Base-by-base conservation (phyloP, 2,888 invertebrate genomes). In the Agriopis marginaria region DNA sequence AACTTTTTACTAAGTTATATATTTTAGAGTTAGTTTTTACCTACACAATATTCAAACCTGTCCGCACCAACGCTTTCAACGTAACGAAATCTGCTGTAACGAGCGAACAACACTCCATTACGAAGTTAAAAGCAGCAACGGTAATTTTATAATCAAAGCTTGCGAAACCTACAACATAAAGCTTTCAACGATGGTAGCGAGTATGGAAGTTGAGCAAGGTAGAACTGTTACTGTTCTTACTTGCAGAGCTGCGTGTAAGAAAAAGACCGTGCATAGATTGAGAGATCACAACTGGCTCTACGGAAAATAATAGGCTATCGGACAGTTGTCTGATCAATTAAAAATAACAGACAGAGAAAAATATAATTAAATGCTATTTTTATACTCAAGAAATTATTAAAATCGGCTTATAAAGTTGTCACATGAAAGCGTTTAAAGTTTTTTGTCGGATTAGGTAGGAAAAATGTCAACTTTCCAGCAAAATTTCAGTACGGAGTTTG, bases 61-160 rank as follows among this genome's bases (percentile, higher is more conserved):
- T 68, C 65, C 65, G 62, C 68, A 61, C 53, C 64, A 61, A 63
- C 69, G 71, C 73, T 70, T 71, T 73, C 58, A 75, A 71, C 73
- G 54, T 71, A 73, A 80, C 74, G 72, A 73, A 77, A 74, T 72
- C 76, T 72, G 73, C 63, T 71, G 63, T 72, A 76, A 79, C 75
- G 74, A 78, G 79, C 76, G 78, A 77, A 76, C 80, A 82, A 78
- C 82, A 82, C 80, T 82, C 81, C 82, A 84, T 85, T 82, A 84
- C 76, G 72, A 86, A 87, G 84, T 86, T 84, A 79, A 79, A 73
- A 79, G 81, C 77, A 81, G 75, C 79, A 80, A 70, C 78, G 76
- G 82, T 83, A 84, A 87, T 88, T 88, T 86, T 84, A 87, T 87
- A 86, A 88, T 85, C 86, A 81, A 78, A 79, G 77, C 80, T 76